phyloP scores from a whole-genome alignment of 2,797 vertebrate species.

The Scolopax bukidnonensis region DNA sequence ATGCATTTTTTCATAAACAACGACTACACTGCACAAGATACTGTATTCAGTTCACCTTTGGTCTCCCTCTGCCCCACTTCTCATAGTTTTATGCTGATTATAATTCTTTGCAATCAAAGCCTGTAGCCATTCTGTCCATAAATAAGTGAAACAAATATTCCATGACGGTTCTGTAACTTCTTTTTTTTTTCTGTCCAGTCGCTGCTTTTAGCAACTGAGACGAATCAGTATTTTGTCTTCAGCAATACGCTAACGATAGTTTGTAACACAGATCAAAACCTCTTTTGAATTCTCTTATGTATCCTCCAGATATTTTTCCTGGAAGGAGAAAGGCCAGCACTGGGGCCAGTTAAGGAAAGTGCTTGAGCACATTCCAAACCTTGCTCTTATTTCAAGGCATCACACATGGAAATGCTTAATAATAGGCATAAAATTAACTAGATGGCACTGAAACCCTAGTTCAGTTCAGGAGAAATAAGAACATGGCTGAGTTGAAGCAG shows the following conservation, averaged over 20 bases:
- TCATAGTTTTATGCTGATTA: neutral
- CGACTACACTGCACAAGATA: neutral
- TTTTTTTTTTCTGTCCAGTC: neutral
- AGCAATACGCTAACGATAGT: neutral
- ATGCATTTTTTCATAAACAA: neutral
- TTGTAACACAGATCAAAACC: neutral
- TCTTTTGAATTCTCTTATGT: neutral
- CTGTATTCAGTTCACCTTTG: neutral
- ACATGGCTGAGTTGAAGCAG: constrained; percentile 24
- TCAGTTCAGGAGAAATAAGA: neutral
- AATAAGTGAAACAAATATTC: neutral
- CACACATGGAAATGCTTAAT: constrained; percentile 18
- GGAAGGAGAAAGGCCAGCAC: neutral
- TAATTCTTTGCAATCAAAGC: neutral
- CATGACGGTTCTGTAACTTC: neutral
- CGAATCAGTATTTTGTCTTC: neutral
- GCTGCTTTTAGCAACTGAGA: neutral
- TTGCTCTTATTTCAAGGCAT: neutral
- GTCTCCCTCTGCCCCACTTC: neutral
- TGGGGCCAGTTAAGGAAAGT: neutral
- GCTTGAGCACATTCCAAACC: neutral
- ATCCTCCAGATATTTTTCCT: constrained; percentile 17
- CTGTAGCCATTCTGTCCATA: neutral
- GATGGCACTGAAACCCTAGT: neutral
- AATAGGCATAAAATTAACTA: constrained; percentile 24